Percentiles rank a stretch among this genome's conserved stretches.
phyloP scores from a whole-genome alignment of 2,797 vertebrate genomes.

The Bufotes viridis region DNA sequence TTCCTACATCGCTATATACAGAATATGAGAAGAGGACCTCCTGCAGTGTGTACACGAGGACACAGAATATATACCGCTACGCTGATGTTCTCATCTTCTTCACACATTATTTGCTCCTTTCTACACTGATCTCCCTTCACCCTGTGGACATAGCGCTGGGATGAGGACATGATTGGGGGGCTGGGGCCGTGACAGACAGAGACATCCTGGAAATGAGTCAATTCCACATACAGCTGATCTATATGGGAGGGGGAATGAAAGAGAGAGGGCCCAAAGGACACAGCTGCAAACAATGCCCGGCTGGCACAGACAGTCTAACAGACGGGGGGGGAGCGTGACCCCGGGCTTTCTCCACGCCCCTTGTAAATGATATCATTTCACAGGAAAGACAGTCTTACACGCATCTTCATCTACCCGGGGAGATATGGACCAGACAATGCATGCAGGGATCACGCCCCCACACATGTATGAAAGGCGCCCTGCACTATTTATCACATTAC shows the following conservation, averaged over 20 bases:
- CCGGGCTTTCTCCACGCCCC: conserved; percentile 1
- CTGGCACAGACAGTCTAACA: conserved; percentile 27
- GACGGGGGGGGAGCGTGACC: conserved; percentile 4
- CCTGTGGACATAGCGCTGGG: neutral
- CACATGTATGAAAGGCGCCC: neutral
- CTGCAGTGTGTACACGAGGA: neutral
- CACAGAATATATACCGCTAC: neutral
- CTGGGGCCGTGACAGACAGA: conserved; percentile 65
- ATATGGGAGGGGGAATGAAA: conserved; percentile 34
- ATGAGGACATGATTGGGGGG: conserved; percentile 34
- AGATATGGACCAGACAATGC: neutral
- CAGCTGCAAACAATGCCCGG: conserved; percentile 21
- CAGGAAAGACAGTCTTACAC: neutral
- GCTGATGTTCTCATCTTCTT: neutral
- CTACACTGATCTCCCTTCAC: neutral
- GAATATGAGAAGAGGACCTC: neutral
- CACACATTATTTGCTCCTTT: neutral
- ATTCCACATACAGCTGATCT: conserved; percentile 53
- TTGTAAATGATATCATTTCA: conserved; percentile 25
- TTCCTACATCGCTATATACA: too few relatives aligned
- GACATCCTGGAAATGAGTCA: conserved; percentile 59
- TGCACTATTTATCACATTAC: conserved; percentile 22
- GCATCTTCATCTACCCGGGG: neutral
- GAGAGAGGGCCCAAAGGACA: conserved; percentile 17
- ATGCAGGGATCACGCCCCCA: neutral